Conservation (phyloP, 2,797 vertebrate genomes). For the Sebastes baramenuke region DNA sequence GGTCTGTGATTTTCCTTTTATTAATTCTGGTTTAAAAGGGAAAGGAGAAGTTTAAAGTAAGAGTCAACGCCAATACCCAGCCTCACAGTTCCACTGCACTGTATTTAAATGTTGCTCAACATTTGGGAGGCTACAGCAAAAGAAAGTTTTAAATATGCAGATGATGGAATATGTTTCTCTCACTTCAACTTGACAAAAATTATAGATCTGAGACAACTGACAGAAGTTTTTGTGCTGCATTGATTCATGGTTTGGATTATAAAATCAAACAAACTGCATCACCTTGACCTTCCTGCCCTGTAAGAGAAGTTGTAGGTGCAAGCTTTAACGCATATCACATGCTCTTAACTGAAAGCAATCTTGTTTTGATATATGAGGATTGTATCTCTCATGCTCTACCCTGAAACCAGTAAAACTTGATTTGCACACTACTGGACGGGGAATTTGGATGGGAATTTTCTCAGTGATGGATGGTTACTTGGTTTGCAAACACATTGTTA, state of each 20-base stretch:
- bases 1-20: slow-evolving; percentile 8
- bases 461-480: slow-evolving; percentile 11
- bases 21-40: slow-evolving; percentile 41
- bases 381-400: slow-evolving; percentile 15
- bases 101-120: slow-evolving; percentile 5
- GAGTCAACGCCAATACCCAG: background rate
- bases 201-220: background rate
- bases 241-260: background rate
- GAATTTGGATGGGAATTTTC: background rate
- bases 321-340: background rate
- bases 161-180: background rate
- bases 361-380: slow-evolving; percentile 4
- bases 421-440: slow-evolving; percentile 42
- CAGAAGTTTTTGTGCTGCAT: background rate
- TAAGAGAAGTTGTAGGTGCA: background rate
- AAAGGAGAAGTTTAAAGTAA: slow-evolving; percentile 16
- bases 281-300: background rate
- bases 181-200: background rate
- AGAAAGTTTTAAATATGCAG: background rate
- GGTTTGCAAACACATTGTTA: slow-evolving; percentile 8
- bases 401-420: slow-evolving; percentile 42
- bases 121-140: background rate
- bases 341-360: slow-evolving; percentile 9
- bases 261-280: background rate
- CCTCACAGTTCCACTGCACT: background rate